Percentiles rank a stretch among this genome's conserved stretches.
Evolutionary conservation across 1,140 invertebrate species (phyloP).

Genomic region (Caenorhabditis inopinata): DNA sequence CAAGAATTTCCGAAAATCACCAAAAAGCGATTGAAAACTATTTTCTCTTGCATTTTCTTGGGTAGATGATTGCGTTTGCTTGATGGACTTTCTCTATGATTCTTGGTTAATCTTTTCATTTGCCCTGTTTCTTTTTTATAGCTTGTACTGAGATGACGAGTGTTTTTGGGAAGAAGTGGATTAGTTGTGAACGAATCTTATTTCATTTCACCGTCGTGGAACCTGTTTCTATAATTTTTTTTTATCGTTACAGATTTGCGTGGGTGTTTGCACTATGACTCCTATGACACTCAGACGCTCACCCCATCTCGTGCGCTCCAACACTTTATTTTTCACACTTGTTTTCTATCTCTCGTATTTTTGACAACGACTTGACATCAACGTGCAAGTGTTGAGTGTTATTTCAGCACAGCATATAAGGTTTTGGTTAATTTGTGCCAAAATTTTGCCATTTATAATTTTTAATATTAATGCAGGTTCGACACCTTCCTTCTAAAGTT

Average conservation of each 20-base stretch:
- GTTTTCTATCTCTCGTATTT: slow-evolving; percentile 1
- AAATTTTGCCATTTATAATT: not conserved
- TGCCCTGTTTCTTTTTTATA: not conserved
- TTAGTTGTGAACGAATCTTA: too few species aligned
- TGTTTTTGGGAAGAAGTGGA: too few species aligned
- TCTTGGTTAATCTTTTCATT: not conserved
- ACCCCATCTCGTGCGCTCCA: slow-evolving; percentile 3
- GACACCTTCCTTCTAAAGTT: not conserved
- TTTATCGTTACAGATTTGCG: too few species aligned
- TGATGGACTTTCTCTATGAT: not conserved
- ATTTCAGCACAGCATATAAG: not conserved
- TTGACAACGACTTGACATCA: not conserved
- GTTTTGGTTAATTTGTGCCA: not conserved
- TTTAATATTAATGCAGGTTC: too few species aligned
- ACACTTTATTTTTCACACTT: too few species aligned
- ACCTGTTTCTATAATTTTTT: too few species aligned
- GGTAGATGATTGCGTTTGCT: not conserved
- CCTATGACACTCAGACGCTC: not conserved
- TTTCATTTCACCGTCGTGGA: too few species aligned
- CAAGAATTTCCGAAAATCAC: too few species aligned
- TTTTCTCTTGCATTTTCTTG: not conserved
- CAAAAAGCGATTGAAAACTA: not conserved
- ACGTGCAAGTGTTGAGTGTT: not conserved
- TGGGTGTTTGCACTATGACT: not conserved
- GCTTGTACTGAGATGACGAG: not conserved